Percentiles rank a stretch among this genome's conserved stretches.
phyloP scores from a whole-genome alignment of 1,140 invertebrate genomes.

The Ridgeia piscesae region DNA sequence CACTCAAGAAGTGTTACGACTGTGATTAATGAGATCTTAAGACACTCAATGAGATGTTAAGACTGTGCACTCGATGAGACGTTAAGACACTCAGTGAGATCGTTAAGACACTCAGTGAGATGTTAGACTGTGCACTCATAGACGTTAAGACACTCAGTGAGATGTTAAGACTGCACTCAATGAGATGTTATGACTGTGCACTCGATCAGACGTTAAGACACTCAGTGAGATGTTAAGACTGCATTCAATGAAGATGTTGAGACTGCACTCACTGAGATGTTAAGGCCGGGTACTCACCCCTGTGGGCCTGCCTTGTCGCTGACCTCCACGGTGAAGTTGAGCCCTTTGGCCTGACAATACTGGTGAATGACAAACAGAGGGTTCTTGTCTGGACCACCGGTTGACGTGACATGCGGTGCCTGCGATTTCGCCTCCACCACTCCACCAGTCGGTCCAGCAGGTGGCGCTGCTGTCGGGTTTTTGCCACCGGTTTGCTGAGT shows the following conservation, averaged over 20 bases:
- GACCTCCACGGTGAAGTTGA: slow-evolving; percentile 13
- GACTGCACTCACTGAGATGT: too few species aligned
- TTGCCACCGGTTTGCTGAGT: neutral
- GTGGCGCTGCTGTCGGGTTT: neutral
- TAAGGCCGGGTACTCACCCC: slow-evolving; percentile 11
- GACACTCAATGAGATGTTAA: too few species aligned
- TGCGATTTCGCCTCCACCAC: neutral
- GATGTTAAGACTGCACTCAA: neutral
- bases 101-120: neutral
- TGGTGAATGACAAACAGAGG: slow-evolving; percentile 16
- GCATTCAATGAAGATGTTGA: too few species aligned
- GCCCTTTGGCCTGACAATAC: neutral
- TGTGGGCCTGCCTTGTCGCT: slow-evolving; percentile 17
- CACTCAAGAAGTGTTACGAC: neutral
- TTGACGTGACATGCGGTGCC: neutral
- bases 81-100: too few species aligned
- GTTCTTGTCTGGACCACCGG: neutral
- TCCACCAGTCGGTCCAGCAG: neutral
- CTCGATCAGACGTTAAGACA: too few species aligned
- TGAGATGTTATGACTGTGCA: too few species aligned
- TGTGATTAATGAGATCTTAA: too few species aligned
- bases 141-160: neutral
- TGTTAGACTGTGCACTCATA: too few species aligned
- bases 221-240: too few species aligned
- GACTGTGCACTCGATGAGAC: too few species aligned